A percentile compares a stretch with the other conserved stretches of the same genome.
These are phyloP conservation scores for Rhadina sibilatrix DNA, from an alignment of 2,113 vertebrate genomes.

Conservation along the genomic window DNA sequence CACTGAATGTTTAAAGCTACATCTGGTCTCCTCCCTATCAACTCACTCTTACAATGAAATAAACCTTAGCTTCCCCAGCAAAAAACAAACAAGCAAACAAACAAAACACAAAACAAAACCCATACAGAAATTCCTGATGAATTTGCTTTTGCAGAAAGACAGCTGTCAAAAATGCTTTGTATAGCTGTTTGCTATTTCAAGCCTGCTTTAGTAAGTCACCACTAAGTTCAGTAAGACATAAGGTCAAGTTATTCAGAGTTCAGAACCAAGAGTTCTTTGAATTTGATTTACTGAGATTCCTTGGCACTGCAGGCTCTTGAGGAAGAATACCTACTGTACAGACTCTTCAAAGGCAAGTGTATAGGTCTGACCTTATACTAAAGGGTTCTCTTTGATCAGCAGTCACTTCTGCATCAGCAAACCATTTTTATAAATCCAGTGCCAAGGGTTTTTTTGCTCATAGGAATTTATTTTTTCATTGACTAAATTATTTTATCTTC, in stretches of 20 bases:
- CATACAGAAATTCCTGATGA: neutral
- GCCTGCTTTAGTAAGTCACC: neutral
- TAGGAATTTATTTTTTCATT: neutral
- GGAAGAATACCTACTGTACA: neutral
- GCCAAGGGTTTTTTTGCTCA: neutral
- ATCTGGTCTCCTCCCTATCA: fast-evolving
- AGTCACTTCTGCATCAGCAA: constrained; percentile 13
- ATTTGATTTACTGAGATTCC: neutral
- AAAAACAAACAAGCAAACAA: neutral
- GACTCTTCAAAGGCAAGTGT: neutral
- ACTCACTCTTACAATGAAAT: neutral
- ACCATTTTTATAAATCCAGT: neutral
- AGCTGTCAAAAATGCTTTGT: neutral
- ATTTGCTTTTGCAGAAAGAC: neutral
- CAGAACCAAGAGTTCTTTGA: neutral
- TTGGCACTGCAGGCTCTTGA: neutral
- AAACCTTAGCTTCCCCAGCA: neutral
- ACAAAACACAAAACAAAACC: neutral
- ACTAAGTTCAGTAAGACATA: neutral
- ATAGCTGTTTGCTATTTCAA: neutral
- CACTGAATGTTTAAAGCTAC: neutral
- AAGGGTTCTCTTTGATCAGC: neutral
- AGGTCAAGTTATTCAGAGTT: neutral
- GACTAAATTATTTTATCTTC: neutral
- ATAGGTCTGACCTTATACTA: neutral